Evolutionary conservation across 2,797 vertebrate species (phyloP), one percentile per base, ranked within the genome.

Genomic region (Sternarchorhynchus goeldii): DNA sequence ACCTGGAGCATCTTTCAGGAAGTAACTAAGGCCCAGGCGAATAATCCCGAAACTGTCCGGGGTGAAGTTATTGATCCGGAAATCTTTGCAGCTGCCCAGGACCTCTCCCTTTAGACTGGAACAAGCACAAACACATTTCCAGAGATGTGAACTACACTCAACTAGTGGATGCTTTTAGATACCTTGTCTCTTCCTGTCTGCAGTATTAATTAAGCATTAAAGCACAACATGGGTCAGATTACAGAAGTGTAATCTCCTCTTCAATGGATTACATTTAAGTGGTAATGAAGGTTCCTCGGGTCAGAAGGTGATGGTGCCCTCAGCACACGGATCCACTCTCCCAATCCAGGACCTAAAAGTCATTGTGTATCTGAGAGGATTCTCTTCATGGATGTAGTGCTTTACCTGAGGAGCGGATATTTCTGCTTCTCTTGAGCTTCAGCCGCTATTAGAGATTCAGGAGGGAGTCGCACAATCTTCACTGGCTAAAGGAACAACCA

Each of bases 41-140:
- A 97, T 94, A 50, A 93, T 79, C 0, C 94, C 95, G 0, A 66
- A 76, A 36, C 78, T 39, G 7, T 94, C 93, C 0, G 94, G 92
- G 1, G 88, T 87, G 84, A 90, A 94, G 0, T 90, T 88, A 83
- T 96, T 97, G 80, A 98, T 95, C 65, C 94, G 89, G 82, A 96
- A 99, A 83, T 99, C 96, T 87, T 93, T 94, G 82, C 93, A 92
- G 88, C 96, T 97, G 71, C 92, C 94, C 31, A 96, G 80, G 3
- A 96, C 25, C 83, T 98, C 96, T 0, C 95, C 95, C 36, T 91
- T 94, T 17, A 84, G 20, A 89, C 97, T 98, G 83, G 0, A 75
- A 63, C 0, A 81, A 45, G 69, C 31, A 67, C 16, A 45, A 32
- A 65, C 4, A 64, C 6, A 8, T 5, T 62, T 39, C 21, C 21